Percentiles rank a stretch among this genome's conserved stretches.
Conservation (phyloP, 2,888 invertebrate genomes). For the Polyploca ridens region DNA sequence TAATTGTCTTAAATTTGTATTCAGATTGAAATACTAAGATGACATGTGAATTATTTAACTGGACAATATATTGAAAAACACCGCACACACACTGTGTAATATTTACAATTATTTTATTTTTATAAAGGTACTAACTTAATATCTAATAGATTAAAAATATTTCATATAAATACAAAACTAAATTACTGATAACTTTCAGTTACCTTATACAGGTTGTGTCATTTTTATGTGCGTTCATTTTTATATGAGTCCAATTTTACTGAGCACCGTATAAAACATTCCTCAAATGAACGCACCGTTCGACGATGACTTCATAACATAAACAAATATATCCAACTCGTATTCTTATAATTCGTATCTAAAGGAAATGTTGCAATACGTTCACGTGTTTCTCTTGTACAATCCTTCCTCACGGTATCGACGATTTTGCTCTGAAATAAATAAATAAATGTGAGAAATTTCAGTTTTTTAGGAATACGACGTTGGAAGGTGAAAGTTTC, state of each 20-base stretch:
- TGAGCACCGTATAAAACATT: background rate
- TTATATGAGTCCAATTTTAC: conserved; percentile 2
- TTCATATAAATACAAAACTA: background rate
- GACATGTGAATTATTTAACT: too few species aligned
- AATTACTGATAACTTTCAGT: background rate
- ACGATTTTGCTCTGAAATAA: conserved; percentile 73
- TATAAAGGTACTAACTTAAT: too few species aligned
- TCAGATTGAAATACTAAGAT: too few species aligned
- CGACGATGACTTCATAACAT: background rate
- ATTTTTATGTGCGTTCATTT: background rate
- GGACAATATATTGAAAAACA: too few species aligned
- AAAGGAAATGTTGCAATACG: conserved; percentile 72
- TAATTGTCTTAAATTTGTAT: too few species aligned
- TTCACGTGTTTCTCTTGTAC: conserved; percentile 75
- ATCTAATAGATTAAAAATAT: too few species aligned
- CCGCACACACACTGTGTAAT: too few species aligned
- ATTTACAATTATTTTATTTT: too few species aligned
- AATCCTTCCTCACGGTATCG: conserved; percentile 77
- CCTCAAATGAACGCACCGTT: background rate
- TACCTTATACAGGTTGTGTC: background rate
- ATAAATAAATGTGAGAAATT: conserved; percentile 9
- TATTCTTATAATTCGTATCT: conserved; percentile 28
- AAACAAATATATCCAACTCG: background rate
- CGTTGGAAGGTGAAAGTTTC: too few species aligned
- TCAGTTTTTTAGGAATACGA: background rate